Conservation (phyloP, 2,797 vertebrate genomes). For the Hylomyscus alleni region DNA sequence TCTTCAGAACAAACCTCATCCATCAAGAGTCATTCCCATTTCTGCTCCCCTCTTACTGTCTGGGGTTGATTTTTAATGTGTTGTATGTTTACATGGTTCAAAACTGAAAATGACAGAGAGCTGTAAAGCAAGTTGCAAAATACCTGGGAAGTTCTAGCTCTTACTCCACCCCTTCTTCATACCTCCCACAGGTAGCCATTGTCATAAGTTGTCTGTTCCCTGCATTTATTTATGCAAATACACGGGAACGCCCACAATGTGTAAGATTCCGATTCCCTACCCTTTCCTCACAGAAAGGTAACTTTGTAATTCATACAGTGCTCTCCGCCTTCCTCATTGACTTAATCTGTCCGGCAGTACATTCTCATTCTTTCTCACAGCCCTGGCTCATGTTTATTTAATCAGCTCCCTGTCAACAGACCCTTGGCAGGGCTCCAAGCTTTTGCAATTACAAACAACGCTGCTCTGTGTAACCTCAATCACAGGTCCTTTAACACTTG, state of each 20-base stretch:
- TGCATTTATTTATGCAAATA: constrained; percentile 57
- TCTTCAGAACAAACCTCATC: neutral
- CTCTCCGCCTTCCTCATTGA: neutral
- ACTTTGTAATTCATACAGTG: neutral
- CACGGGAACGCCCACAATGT: neutral
- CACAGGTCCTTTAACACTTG: neutral
- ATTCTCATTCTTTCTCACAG: neutral
- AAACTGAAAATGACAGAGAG: constrained; percentile 2
- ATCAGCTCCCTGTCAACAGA: neutral
- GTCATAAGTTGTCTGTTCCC: neutral
- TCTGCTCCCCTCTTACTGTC: no score
- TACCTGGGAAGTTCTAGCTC: neutral
- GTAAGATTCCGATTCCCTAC: neutral
- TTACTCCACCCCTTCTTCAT: neutral
- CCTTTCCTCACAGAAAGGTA: neutral
- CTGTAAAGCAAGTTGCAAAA: neutral
- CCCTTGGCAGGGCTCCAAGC: constrained; percentile 1
- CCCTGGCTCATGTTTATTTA: constrained; percentile 46
- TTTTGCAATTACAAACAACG: neutral
- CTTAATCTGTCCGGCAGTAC: neutral
- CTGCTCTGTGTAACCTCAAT: neutral
- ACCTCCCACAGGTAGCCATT: neutral
- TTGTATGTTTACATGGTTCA: neutral
- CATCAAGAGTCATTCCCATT: neutral
- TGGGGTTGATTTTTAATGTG: neutral